Evolutionary conservation across 2,113 vertebrate species (phyloP), one percentile per base, ranked within the genome.

Genomic region (Scortum barcoo): DNA sequence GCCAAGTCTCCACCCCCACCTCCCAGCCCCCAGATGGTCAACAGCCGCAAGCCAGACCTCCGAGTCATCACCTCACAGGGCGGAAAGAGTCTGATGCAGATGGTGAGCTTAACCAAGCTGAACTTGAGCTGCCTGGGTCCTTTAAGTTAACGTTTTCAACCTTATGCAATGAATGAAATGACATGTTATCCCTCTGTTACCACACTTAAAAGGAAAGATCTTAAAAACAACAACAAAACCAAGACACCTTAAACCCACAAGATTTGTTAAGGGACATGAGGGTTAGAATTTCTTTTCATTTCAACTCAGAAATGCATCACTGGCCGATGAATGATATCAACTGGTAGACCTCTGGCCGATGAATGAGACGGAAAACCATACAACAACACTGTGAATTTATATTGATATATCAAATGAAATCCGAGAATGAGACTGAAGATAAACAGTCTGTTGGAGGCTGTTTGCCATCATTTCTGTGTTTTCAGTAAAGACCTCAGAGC

Each of bases 41-140:
- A 90, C 95, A 97, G 95, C 95, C 97, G 98, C 92, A 99, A 99
- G 92, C 98, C 98, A 0, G 98, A 99, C 94, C 95, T 99, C 33
- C 93, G 98, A 2, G 97, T 99, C 84, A 99, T 99, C 96, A 99
- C 98, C 80, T 98, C 98, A 11, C 98, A 99, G 95, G 95, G 97
- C 13, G 95, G 97, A 63, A 99, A 99, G 93, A 97, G 96, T 75
- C 93, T 99, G 40, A 96, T 98, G 97, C 97, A 99, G 88, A 97
- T 99, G 98, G 98, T 99, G 95, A 99, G 97, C 83, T 76, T 76
- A 82, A 85, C 58, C 79, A 72, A 80, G 61, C 80, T 4, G 26
- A 84, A 78, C 75, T 48, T 42, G 54, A 12, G n/a, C 24, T 57
- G 53, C 63, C 46, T n/a, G 42, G 69, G 42, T 79, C n/a, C 38